Conservation (phyloP, 2,888 invertebrate genomes). For the Thymelicus acteon region DNA sequence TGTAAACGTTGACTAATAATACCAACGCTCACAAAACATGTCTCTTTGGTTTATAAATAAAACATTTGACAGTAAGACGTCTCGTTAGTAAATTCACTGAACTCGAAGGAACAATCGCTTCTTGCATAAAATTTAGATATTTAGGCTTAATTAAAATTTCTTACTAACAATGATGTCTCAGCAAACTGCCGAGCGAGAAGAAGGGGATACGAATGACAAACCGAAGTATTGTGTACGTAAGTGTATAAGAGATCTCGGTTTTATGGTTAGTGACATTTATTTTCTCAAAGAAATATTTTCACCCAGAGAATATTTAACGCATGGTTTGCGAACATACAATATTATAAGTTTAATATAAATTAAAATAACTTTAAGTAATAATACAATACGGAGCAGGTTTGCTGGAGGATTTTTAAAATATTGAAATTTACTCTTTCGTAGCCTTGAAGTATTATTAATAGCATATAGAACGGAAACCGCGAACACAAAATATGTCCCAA, state of each 20-base stretch:
- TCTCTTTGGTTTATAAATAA: neutral
- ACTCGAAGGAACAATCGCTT: slow-evolving; percentile 35
- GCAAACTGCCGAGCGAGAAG: slow-evolving; percentile 65
- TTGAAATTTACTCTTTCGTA: no score
- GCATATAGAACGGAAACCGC: no score
- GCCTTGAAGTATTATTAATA: no score
- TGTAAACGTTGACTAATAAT: neutral
- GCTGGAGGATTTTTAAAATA: no score
- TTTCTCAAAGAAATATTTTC: no score
- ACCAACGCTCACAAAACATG: neutral
- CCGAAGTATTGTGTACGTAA: slow-evolving; percentile 45
- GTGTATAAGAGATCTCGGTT: slow-evolving; percentile 42
- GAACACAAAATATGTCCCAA: no score
- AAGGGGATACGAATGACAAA: slow-evolving; percentile 63
- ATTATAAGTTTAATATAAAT: no score
- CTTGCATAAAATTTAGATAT: slow-evolving; percentile 38
- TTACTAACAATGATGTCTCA: slow-evolving; percentile 71
- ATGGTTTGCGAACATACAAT: no score
- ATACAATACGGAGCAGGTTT: no score
- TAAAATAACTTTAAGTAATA: no score
- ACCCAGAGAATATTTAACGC: no score
- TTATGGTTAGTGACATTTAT: neutral
- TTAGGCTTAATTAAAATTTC: slow-evolving; percentile 73
- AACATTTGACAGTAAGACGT: slow-evolving; percentile 15
- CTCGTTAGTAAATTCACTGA: slow-evolving; percentile 29